Percentiles rank a stretch among this genome's conserved stretches.
Conservation (phyloP, 1,140 invertebrate genomes). For the Leptinotarsa defecta region DNA sequence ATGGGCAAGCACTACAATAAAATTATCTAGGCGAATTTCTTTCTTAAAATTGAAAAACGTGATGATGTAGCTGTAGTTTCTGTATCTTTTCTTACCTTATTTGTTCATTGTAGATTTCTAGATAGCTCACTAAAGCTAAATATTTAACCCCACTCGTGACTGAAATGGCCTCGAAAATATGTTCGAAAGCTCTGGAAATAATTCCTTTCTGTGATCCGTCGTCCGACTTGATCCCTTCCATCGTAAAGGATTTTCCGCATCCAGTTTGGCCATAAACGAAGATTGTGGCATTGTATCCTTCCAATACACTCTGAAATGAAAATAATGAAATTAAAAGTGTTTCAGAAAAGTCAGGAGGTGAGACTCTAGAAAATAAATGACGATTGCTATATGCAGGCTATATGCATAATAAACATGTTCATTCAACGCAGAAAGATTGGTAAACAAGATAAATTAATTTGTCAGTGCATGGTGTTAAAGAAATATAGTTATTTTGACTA, state of each 20-base stretch:
- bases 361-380: too few species aligned
- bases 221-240: conserved; percentile 72
- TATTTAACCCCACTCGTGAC: conserved; percentile 81
- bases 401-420: too few species aligned
- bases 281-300: conserved; percentile 87
- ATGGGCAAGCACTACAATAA: too few species aligned
- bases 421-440: too few species aligned
- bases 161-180: conserved; percentile 90
- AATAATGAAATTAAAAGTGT: background rate
- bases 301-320: conserved; percentile 73
- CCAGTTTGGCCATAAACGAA: conserved; percentile 90
- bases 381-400: too few species aligned
- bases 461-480: too few species aligned
- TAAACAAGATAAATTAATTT: too few species aligned
- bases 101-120: conserved; percentile 94
- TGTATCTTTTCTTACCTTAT: conserved; percentile 63
- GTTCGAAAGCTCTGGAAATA: conserved; percentile 87
- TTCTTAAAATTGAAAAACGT: background rate
- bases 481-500: too few species aligned
- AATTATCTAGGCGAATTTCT: too few species aligned
- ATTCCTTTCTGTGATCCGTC: conserved; percentile 67
- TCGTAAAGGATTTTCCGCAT: conserved; percentile 81
- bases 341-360: too few species aligned
- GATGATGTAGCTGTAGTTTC: background rate
- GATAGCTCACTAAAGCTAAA: conserved; percentile 86